Percentiles rank a stretch among this genome's conserved stretches.
Conservation (phyloP, 2,797 vertebrate species). For the Coilia nasus region DNA sequence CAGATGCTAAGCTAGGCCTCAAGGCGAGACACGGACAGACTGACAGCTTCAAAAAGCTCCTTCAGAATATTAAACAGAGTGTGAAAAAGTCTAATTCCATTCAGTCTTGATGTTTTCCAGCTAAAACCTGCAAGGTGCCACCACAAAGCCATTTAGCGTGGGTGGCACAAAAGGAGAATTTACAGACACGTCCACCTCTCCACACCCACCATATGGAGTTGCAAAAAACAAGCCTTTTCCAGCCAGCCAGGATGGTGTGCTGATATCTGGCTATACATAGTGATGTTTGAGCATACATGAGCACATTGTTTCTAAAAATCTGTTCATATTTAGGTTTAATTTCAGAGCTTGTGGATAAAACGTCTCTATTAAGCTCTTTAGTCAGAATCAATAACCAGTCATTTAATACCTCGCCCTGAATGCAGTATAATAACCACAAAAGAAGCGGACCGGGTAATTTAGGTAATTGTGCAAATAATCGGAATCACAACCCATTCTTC, state of each 20-base stretch:
- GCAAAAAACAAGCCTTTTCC: no score
- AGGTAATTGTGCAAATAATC: slow-evolving; percentile 35
- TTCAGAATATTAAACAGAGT: background rate
- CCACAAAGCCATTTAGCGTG: no score
- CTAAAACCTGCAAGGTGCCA: no score
- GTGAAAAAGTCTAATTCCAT: background rate
- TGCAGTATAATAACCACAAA: slow-evolving; percentile 15
- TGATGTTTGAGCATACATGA: background rate
- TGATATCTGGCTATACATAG: background rate
- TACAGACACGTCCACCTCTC: no score
- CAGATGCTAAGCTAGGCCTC: slow-evolving; percentile 1
- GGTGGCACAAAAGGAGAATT: no score
- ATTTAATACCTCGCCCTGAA: slow-evolving; percentile 31
- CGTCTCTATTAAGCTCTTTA: slow-evolving; percentile 28
- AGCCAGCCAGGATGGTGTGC: no score
- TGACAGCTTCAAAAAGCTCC: slow-evolving; percentile 10
- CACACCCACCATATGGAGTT: no score
- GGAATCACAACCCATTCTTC: slow-evolving; percentile 31
- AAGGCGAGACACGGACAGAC: background rate
- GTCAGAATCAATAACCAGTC: slow-evolving; percentile 28
- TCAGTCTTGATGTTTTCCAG: no score
- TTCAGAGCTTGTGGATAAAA: slow-evolving; percentile 35
- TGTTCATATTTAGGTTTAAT: background rate
- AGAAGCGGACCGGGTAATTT: slow-evolving; percentile 19
- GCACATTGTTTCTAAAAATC: background rate